Base-by-base conservation (phyloP, 2,797 vertebrate genomes). In the Lepus townsendii region DNA sequence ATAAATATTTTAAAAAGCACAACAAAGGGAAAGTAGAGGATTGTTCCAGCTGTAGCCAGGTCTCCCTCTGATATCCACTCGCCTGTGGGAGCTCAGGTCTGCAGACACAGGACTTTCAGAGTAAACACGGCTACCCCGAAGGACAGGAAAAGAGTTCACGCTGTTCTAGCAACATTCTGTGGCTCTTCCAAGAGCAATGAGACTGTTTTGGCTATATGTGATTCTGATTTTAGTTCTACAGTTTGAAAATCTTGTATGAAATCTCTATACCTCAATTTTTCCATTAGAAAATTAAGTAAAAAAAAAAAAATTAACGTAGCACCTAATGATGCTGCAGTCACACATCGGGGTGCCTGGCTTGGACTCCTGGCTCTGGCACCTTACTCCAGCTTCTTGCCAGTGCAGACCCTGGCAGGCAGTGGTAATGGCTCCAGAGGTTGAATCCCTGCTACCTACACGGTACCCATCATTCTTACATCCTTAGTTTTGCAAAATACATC, bases 401-500 rank as follows among this genome's bases (percentile, higher is more conserved):
- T 47, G 8, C 42, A 47, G 42, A 47, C 42, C 42, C 42, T 47
- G 42, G 42, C 8, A 9, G 42, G 42, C 42, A 47, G 42, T 47
- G 42, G 42, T 47, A 8, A 47, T 47, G 42, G 42, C 42, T 47
- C 42, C 42, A 47, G 42, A 47, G 42, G 42, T 47, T 47, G 42
- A 47, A 47, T 47, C 10, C 42, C 42, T 47, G 42, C 42, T 47
- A 9, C 42, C 42, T 47, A 9, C 42, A 47, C 42, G 42, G 42
- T 47, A 47, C 42, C 42, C 42, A 79, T 77, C 38, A 83, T 88
- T 88, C 27, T 75, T 88, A 30, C 42, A 50, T 30, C 47, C 32
- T 91, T 88, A 79, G 22, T 83, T 68, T 80, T 87, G 3, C 7
- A 72, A 84, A 86, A 50, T 78, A 50, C 50, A 87, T 68, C 20